phyloP scores from a whole-genome alignment of 2,797 vertebrate genomes.

The Phalanger gymnotis region DNA sequence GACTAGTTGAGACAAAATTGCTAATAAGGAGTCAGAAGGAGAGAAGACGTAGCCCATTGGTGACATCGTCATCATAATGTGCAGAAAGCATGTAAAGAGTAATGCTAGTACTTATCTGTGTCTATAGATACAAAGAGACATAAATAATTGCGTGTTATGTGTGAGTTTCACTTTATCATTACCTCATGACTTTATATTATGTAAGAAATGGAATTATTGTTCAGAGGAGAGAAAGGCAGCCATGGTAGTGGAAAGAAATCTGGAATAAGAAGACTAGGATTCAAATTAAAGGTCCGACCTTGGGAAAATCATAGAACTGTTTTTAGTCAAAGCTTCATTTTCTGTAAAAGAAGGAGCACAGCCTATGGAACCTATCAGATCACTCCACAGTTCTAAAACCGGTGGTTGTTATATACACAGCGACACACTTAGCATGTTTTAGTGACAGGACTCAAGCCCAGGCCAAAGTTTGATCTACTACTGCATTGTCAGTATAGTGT shows the following conservation, averaged over 20 bases:
- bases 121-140: not conserved
- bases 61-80: not conserved
- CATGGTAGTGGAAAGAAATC: not conserved
- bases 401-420: not conserved
- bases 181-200: constrained; percentile 31
- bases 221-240: not conserved
- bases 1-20: not conserved
- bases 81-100: not conserved
- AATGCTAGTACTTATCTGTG: not conserved
- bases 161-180: constrained; percentile 38
- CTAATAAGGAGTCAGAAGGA: not conserved
- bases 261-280: not conserved
- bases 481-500: not conserved
- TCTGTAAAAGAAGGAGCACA: not conserved
- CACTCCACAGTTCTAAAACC: not conserved
- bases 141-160: not conserved
- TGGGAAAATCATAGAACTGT: too few species aligned
- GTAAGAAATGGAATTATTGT: not conserved
- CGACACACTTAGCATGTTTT: not conserved
- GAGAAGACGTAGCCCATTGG: not conserved
- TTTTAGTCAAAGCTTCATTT: too few species aligned
- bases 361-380: not conserved
- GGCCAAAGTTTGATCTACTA: not conserved
- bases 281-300: too few species aligned
- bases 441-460: not conserved